These are phyloP conservation scores for Acromyrmex heyeri DNA, from an alignment of 1,140 invertebrate genomes.

Conservation along the genomic window DNA sequence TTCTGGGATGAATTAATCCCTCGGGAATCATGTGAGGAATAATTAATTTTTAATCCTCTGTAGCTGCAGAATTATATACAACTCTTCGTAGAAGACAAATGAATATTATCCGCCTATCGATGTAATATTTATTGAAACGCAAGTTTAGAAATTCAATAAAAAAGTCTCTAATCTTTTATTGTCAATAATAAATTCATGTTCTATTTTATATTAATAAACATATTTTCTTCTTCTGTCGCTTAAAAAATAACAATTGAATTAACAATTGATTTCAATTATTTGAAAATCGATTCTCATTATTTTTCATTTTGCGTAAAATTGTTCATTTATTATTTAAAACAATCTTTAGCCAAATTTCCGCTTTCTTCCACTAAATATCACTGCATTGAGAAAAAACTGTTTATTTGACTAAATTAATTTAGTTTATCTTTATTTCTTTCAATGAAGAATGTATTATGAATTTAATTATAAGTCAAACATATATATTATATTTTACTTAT, in stretches of 20 bases:
- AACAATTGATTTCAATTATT: background rate
- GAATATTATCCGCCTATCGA: background rate
- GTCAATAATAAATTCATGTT: background rate
- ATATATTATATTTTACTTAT: too few relatives aligned
- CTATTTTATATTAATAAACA: background rate
- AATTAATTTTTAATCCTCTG: slow-evolving; percentile 51
- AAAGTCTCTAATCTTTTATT: background rate
- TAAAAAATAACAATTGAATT: background rate
- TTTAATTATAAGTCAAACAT: too few relatives aligned
- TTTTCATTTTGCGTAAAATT: background rate
- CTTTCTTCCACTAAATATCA: too few relatives aligned
- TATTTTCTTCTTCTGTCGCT: background rate
- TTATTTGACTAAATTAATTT: too few relatives aligned
- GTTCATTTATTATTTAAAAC: background rate
- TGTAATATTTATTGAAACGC: background rate
- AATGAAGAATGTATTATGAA: too few relatives aligned
- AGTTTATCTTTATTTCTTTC: too few relatives aligned
- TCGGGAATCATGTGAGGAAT: slow-evolving; percentile 41
- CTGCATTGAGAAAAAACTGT: too few relatives aligned
- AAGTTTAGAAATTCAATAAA: background rate
- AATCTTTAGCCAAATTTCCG: background rate
- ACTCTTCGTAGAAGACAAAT: background rate
- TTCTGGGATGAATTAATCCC: slow-evolving; percentile 8
- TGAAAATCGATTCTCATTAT: background rate
- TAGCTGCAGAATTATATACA: slow-evolving; percentile 18